Base-by-base conservation (phyloP, 2,888 invertebrate genomes). In the Pecten maximus region DNA sequence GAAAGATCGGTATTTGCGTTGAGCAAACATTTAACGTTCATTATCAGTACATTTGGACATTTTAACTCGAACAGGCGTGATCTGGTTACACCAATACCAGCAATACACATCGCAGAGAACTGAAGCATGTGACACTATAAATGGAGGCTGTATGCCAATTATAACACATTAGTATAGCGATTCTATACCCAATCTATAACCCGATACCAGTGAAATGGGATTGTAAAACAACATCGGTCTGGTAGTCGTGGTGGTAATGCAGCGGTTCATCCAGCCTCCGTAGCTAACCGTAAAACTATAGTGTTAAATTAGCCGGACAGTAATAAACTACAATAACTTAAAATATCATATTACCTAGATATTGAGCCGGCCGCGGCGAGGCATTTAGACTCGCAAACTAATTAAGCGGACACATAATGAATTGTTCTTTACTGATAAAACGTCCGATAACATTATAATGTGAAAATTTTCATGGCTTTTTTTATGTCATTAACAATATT, bases 11-110 rank as follows among this genome's bases (percentile, higher is more conserved):
- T 91, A 91, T 92, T 90, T 40, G 35, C 74, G 88, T 87, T 89
- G 91, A 90, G 88, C 91, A 91, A 92, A 91, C 90, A 89, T 89
- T 91, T 91, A 88, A 88, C 91, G 91, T 92, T 92, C 89, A 92
- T 92, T 91, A 92, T 88, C 88, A 54, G 86, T 87, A 86, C 91
- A 89, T 91, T 91, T 89, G 87, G 88, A 88, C 89, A 88, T 88
- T 89, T 89, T 89, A 88, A 88, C 88, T 87, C 87, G 60, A 88
- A 89, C 89, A 87, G 35, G 48, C 88, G 40, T 74, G 88, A 91
- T 89, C 89, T 39, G 88, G 88, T 91, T 89, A 87, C 89, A 87
- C 88, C 74, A 87, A 40, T 60, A 48, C 89, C 89, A 88, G 54
- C 88, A 89, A 87, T 88, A 89, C 74, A 91, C 86, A 91, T 91